phyloP scores from a whole-genome alignment of 2,113 vertebrate species.

The Hepsetus odoe region DNA sequence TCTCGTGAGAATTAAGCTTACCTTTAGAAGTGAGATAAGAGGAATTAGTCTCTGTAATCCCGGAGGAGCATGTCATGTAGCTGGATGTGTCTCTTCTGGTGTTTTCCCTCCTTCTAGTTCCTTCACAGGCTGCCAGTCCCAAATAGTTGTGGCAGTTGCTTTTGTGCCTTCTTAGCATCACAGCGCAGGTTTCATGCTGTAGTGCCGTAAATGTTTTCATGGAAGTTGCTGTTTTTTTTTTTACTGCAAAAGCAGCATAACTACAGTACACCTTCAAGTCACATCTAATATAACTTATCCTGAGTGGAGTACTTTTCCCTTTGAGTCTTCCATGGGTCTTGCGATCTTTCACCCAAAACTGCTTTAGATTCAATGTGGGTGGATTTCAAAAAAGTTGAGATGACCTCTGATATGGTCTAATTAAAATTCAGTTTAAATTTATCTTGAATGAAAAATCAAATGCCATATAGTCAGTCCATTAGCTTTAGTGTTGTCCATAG shows the following conservation, averaged over 20 bases:
- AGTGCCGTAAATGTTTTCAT: constrained; percentile 1
- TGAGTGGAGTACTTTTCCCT: constrained; percentile 2
- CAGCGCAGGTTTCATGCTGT: neutral
- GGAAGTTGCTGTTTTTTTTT: neutral
- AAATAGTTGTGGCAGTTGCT: neutral
- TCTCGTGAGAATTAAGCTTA: constrained; percentile 1
- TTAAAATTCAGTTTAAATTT: constrained; percentile 15
- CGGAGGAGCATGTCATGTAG: neutral
- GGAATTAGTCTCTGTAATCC: constrained; percentile 18
- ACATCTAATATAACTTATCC: neutral
- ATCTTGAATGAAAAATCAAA: constrained; percentile 12
- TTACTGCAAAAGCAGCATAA: neutral
- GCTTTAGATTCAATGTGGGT: neutral
- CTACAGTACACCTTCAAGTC: neutral
- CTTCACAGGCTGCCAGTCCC: neutral
- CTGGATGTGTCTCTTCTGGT: constrained; percentile 11
- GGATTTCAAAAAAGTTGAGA: constrained; percentile 18
- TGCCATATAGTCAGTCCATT: neutral
- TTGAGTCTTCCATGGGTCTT: neutral
- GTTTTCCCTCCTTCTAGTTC: constrained; percentile 2
- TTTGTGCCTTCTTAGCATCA: neutral
- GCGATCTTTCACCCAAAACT: constrained; percentile 3
- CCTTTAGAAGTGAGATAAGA: neutral
- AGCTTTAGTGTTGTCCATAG: neutral
- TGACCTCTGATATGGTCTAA: neutral